Conservation (phyloP, 2,113 vertebrate genomes). For the Gymnorhina tibicen region DNA sequence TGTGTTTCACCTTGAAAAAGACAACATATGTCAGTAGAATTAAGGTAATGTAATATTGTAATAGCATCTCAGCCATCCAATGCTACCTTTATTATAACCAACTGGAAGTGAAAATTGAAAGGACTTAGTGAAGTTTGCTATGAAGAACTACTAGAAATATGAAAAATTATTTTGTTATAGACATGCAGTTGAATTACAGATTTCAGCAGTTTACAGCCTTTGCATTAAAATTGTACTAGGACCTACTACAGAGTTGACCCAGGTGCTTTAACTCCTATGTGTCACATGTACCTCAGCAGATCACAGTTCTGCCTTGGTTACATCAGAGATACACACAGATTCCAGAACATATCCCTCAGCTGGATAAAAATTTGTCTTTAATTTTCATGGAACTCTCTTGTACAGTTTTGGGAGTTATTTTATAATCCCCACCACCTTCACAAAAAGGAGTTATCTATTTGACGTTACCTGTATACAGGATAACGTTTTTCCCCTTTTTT, state of each 20-base stretch:
- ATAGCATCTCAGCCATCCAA: not conserved
- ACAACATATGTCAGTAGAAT: not conserved
- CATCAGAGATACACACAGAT: not conserved
- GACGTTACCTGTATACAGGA: not conserved
- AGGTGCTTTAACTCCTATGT: not conserved
- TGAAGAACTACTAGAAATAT: not conserved
- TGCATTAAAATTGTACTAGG: not conserved
- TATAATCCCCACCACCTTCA: not conserved
- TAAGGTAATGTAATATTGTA: not conserved
- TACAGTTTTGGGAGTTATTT: not conserved
- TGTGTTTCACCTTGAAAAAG: not conserved
- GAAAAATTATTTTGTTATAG: not conserved
- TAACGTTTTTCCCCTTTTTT: not conserved
- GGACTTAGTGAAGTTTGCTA: not conserved
- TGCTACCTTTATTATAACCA: not conserved
- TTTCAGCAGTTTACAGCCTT: not conserved
- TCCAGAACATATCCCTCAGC: not conserved
- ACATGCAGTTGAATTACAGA: not conserved
- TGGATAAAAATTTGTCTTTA: not conserved
- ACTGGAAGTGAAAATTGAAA: not conserved
- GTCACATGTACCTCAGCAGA: fast-evolving
- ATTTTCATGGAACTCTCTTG: not conserved
- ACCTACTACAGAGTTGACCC: not conserved
- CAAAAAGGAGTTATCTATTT: not conserved
- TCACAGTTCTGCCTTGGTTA: not conserved